These are phyloP conservation scores for Elephantulus edwardii DNA, from an alignment of 2,113 vertebrate genomes.

Conservation along the genomic window DNA sequence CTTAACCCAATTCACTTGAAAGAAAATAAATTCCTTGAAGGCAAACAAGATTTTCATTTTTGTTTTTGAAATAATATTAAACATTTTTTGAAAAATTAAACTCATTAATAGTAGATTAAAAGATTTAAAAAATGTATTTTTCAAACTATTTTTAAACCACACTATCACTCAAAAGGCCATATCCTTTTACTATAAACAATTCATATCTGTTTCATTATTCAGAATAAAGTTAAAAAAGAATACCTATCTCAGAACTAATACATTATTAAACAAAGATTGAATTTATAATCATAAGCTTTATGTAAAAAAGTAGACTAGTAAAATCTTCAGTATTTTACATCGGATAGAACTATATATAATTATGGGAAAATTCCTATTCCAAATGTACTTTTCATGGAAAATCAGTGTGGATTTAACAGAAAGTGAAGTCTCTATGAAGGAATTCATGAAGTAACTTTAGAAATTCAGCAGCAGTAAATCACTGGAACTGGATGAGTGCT, in stretches of 20 bases:
- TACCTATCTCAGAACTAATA: background rate
- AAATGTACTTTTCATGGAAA: conserved; percentile 40
- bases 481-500: conserved; percentile 31
- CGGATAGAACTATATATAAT: background rate
- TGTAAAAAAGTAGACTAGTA: background rate
- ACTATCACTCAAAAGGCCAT: background rate
- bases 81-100: background rate
- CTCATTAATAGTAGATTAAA: background rate
- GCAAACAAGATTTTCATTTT: background rate
- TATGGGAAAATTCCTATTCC: background rate
- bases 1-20: background rate
- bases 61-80: background rate
- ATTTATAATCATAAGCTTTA: background rate
- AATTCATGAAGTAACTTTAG: conserved; percentile 22
- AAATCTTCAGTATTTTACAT: conserved; percentile 26
- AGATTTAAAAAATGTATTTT: background rate
- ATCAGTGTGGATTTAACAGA: conserved; percentile 42
- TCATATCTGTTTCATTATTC: conserved; percentile 1
- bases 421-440: background rate
- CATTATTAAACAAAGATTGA: background rate
- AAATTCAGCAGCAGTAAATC: conserved; percentile 48
- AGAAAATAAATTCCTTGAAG: background rate
- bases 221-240: background rate
- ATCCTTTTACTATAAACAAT: background rate
- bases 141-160: conserved; percentile 15